These are phyloP conservation scores for Megaceryle torquata DNA, from an alignment of 2,113 vertebrate genomes.

Conservation along the genomic window DNA sequence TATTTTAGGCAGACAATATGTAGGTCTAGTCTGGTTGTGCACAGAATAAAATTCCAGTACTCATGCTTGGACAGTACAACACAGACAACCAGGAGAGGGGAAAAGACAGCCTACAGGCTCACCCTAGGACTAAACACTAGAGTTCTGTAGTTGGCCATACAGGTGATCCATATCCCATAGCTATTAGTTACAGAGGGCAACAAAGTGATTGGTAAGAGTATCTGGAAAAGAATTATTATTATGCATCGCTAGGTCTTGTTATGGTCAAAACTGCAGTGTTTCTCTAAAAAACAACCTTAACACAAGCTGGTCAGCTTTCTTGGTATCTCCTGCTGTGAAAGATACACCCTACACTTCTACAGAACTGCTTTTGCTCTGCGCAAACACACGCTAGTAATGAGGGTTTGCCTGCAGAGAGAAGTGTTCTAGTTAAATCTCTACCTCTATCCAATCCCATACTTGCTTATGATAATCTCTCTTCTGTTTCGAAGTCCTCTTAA, in stretches of 20 bases:
- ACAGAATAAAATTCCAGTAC: not conserved
- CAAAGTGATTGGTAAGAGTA: not conserved
- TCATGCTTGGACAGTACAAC: not conserved
- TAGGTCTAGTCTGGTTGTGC: not conserved
- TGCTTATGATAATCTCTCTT: not conserved
- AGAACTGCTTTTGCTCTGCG: not conserved
- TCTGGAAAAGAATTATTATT: not conserved
- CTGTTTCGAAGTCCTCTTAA: not conserved
- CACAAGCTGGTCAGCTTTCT: not conserved
- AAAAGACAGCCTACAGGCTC: not conserved
- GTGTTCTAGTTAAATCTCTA: not conserved
- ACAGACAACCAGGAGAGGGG: not conserved
- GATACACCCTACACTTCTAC: not conserved
- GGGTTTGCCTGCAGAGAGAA: not conserved
- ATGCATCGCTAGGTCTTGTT: not conserved
- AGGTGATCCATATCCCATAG: not conserved
- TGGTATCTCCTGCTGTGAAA: not conserved
- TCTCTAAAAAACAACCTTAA: not conserved
- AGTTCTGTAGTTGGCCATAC: not conserved
- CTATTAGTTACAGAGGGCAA: not conserved
- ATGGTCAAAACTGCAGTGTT: fast-evolving
- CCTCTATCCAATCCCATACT: not conserved
- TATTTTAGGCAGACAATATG: not conserved
- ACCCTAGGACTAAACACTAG: not conserved
- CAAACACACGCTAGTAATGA: not conserved